These are phyloP conservation scores for Lagodon rhomboides DNA, from an alignment of 2,797 vertebrate species.

Conservation along the genomic window DNA sequence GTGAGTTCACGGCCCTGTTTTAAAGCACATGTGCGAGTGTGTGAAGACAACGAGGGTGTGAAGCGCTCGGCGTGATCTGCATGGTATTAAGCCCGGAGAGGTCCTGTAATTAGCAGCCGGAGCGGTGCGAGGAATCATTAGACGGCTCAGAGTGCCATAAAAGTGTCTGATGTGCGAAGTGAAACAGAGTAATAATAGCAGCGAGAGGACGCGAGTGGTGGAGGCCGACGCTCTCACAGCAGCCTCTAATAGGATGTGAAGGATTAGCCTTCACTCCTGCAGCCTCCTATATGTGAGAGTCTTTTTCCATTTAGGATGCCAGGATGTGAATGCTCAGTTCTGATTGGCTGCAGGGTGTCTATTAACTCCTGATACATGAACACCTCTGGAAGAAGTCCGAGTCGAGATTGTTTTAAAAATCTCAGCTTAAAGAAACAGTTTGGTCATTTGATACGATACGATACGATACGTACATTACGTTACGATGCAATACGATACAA, in stretches of 20 bases:
- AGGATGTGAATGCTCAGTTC: too few relatives aligned
- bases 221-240: constrained; percentile 23
- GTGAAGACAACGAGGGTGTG: constrained; percentile 16
- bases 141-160: constrained; percentile 17
- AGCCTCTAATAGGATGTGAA: constrained; percentile 37
- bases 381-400: too few relatives aligned
- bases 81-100: constrained; percentile 21
- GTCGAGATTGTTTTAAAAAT: too few relatives aligned
- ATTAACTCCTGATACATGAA: too few relatives aligned
- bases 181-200: constrained; percentile 27
- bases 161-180: constrained; percentile 16
- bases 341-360: too few relatives aligned
- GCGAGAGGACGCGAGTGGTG: constrained; percentile 7
- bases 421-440: too few relatives aligned
- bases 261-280: constrained; percentile 37
- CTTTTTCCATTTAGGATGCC: not conserved
- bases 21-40: constrained; percentile 5
- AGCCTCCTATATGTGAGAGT: constrained; percentile 17
- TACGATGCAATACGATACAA: too few relatives aligned
- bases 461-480: too few relatives aligned
- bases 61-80: constrained; percentile 10
- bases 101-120: constrained; percentile 43
- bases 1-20: constrained; percentile 23
- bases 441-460: too few relatives aligned
- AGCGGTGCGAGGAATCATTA: constrained; percentile 30